A percentile compares a stretch with the other conserved stretches of the same genome.
phyloP scores from a whole-genome alignment of 2,113 vertebrate genomes.

The Petaurus breviceps region DNA sequence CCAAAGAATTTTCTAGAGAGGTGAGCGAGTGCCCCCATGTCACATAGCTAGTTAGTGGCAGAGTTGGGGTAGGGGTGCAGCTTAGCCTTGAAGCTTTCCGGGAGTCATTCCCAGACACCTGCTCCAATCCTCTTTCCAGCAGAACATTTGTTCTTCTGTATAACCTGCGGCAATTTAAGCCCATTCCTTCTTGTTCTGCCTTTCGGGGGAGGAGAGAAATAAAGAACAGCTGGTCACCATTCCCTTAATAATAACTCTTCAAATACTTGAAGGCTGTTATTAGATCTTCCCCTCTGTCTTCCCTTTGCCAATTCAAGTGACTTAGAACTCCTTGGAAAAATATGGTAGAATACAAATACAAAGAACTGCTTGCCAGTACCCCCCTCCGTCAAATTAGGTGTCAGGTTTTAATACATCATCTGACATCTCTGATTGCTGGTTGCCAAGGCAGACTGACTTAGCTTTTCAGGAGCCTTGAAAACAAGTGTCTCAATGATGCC shows the following conservation, averaged over 20 bases:
- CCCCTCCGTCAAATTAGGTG: constrained; percentile 63
- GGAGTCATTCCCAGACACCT: background rate
- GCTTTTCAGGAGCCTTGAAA: constrained; percentile 64
- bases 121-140: background rate
- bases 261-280: constrained; percentile 45
- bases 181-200: constrained; percentile 11
- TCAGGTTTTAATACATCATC: constrained; percentile 69
- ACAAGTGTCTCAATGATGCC: constrained; percentile 39
- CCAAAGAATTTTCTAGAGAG: background rate
- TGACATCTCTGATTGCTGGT: constrained; percentile 70
- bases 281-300: constrained; percentile 42
- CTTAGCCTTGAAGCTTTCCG: background rate
- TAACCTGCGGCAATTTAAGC: background rate
- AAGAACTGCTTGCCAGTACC: constrained; percentile 64
- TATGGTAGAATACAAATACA: constrained; percentile 48
- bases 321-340: constrained; percentile 55
- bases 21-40: background rate
- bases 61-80: background rate
- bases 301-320: constrained; percentile 41
- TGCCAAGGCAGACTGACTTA: constrained; percentile 71
- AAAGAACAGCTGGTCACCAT: constrained; percentile 56
- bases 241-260: constrained; percentile 54
- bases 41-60: background rate
- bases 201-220: constrained; percentile 42
- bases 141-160: background rate